Conservation (phyloP, 2,797 vertebrate genomes). For the Microchirus variegatus region DNA sequence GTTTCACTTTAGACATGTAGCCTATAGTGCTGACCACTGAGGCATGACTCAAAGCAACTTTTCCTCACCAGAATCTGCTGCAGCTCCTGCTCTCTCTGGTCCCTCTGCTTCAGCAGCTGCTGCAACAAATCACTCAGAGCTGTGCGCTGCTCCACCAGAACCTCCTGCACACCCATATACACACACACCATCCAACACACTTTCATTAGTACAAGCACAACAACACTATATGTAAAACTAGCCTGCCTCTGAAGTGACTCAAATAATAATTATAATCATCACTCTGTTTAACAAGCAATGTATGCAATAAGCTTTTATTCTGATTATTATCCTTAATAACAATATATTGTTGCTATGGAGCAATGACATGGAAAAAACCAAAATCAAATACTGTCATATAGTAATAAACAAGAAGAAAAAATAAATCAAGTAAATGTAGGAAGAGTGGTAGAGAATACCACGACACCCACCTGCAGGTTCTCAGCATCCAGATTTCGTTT, state of each 20-base stretch:
- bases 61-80: conserved; percentile 87
- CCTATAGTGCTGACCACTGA: background rate
- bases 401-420: background rate
- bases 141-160: conserved; percentile 85
- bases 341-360: conserved; percentile 22
- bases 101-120: conserved; percentile 93
- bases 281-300: background rate
- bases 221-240: background rate
- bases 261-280: background rate
- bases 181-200: conserved; percentile 25
- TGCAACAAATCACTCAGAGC: conserved; percentile 87
- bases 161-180: conserved; percentile 80
- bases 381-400: conserved; percentile 9
- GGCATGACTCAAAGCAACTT: background rate
- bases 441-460: conserved; percentile 35
- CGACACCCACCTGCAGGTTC: conserved; percentile 92
- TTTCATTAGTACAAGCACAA: background rate
- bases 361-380: conserved; percentile 41
- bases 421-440: conserved; percentile 1
- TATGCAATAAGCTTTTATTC: too few species aligned
- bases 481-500: conserved; percentile 93
- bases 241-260: background rate
- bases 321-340: too few species aligned
- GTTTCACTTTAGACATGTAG: background rate
- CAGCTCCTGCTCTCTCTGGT: conserved; percentile 90